phyloP scores from a whole-genome alignment of 2,113 vertebrate genomes.

The Dipodomys stephensi region DNA sequence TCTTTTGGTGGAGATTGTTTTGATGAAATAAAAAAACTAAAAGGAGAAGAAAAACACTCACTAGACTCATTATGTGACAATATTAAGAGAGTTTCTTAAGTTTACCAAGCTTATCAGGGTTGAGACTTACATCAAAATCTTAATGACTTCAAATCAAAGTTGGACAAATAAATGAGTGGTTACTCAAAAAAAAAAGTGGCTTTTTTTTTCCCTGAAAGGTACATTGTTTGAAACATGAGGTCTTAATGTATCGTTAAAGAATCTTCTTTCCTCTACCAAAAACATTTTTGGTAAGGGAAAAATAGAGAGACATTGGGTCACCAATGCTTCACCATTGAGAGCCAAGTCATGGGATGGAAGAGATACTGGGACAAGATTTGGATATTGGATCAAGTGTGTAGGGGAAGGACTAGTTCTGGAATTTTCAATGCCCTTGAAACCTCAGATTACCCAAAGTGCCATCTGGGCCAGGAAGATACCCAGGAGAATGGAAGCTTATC shows the following conservation, averaged over 20 bases:
- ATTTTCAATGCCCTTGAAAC: background rate
- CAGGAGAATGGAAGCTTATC: background rate
- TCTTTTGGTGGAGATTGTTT: constrained; percentile 17
- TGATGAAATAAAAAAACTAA: constrained; percentile 19
- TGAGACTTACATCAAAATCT: constrained; percentile 39
- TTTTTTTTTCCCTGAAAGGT: background rate
- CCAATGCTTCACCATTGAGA: background rate
- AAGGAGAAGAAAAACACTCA: background rate
- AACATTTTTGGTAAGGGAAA: background rate
- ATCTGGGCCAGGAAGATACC: background rate
- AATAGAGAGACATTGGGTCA: background rate
- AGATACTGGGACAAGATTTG: background rate
- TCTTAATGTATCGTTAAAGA: background rate
- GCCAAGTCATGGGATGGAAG: background rate
- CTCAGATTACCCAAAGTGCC: background rate
- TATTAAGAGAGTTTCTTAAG: constrained; percentile 17
- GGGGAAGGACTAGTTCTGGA: background rate
- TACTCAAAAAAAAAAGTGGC: background rate
- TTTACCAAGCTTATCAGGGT: constrained; percentile 27
- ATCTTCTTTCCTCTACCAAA: too few species aligned
- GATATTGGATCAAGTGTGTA: background rate
- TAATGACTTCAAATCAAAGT: background rate
- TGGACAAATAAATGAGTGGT: constrained; percentile 23
- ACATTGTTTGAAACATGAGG: background rate
- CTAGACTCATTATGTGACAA: background rate